Evolutionary conservation across 2,888 invertebrate species (phyloP).

Genomic region (Magallana nippona): DNA sequence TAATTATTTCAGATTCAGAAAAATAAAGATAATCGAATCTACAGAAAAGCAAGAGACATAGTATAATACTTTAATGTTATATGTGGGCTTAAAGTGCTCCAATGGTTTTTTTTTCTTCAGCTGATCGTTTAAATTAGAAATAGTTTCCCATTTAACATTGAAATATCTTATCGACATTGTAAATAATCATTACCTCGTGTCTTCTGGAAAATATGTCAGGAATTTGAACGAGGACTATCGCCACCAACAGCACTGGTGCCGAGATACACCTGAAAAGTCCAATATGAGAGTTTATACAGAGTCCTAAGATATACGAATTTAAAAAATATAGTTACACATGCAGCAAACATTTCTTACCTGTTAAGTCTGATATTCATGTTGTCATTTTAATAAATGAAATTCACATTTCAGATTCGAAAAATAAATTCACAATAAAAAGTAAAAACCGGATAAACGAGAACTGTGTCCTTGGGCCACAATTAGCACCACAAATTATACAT

Average conservation of each 20-base stretch:
- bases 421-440: background rate
- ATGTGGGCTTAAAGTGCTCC: too few relatives aligned
- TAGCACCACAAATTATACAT: background rate
- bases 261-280: background rate
- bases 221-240: background rate
- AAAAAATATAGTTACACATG: background rate
- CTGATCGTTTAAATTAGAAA: too few relatives aligned
- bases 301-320: background rate
- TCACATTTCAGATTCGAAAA: conserved; percentile 1
- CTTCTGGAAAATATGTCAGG: background rate
- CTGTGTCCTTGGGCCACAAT: conserved; percentile 11
- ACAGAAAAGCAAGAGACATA: too few relatives aligned
- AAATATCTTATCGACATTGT: too few relatives aligned
- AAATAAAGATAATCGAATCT: too few relatives aligned
- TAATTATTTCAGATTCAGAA: too few relatives aligned
- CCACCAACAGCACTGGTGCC: background rate
- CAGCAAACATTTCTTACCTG: background rate
- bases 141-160: too few relatives aligned
- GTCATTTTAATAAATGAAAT: background rate
- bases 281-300: background rate
- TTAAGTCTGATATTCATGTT: background rate
- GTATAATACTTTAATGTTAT: too few relatives aligned
- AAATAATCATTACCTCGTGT: background rate
- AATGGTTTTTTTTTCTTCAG: too few relatives aligned
- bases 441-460: background rate